A percentile compares a stretch with the other conserved stretches of the same genome.
Evolutionary conservation across 30 jellyfish, hydroid and myxozoan species (phyloP).

Genomic region (Hydra vulgaris): DNA sequence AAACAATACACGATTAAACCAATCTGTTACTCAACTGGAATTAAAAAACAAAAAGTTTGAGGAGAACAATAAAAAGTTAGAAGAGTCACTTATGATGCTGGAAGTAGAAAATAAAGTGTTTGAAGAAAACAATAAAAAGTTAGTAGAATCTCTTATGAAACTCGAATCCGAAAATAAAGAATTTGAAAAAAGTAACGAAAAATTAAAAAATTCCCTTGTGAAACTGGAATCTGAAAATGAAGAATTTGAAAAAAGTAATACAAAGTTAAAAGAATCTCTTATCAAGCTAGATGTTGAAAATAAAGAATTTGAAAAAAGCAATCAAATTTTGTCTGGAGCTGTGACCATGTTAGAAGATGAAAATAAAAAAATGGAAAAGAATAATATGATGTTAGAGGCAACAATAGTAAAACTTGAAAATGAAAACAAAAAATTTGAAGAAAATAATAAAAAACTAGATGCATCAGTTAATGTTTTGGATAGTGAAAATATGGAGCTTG

Average conservation of each 20-base stretch:
- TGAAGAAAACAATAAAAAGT: constrained; percentile 16
- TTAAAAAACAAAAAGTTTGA: constrained; percentile 52
- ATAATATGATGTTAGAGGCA: constrained; percentile 62
- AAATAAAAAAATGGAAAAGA: constrained; percentile 4
- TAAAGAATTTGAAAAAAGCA: constrained; percentile 31
- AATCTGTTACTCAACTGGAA: constrained; percentile 41
- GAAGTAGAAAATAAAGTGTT: constrained; percentile 65
- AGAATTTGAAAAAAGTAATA: constrained; percentile 58
- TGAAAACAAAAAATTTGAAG: constrained; percentile 54
- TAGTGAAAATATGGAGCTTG: constrained; percentile 48
- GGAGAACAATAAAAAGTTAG: constrained; percentile 57
- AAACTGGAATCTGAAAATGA: constrained; percentile 52
- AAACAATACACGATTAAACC: constrained; percentile 29
- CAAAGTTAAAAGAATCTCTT: constrained; percentile 50
- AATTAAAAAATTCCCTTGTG: constrained; percentile 16
- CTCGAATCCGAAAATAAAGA: constrained; percentile 39
- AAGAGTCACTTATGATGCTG: constrained; percentile 36
- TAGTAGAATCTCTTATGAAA: constrained; percentile 31
- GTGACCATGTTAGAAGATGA: constrained; percentile 50
- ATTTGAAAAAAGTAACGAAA: constrained; percentile 14
- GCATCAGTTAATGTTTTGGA: constrained; percentile 38
- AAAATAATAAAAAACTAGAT: constrained; percentile 34
- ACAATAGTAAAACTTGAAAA: constrained; percentile 55
- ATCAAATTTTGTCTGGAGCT: constrained; percentile 22
- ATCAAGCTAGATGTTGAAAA: constrained; percentile 58